Evolutionary conservation across 2,797 vertebrate genomes (phyloP), one percentile per base, ranked within the genome.

Genomic region (Tachyglossus aculeatus): DNA sequence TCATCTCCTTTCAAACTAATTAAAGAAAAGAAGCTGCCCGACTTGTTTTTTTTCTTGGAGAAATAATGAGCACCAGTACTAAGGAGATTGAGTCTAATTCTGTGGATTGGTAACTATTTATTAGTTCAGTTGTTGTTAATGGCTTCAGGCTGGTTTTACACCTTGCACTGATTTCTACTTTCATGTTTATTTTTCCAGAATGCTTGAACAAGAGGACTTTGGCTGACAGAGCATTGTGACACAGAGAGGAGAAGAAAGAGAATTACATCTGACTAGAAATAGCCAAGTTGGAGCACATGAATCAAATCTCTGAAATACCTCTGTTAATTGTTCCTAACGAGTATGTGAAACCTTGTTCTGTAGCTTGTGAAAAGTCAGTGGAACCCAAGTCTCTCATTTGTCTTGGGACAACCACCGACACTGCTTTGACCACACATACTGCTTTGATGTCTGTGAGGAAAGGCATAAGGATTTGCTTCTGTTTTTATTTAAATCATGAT

Each of bases 211-310:
- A 67, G 77, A 77, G 82, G 32, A 19, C 4, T 52, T 64, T 67
- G 67, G 59, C 65, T 67, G 40, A 75, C 33, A 69, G 51, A 71
- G 76, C 0, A 0, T 19, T 31, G 2, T 44, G 54, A 56, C 58
- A 32, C 45, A 71, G 63, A 86, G 68, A 79, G 29, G 79, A 48
- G 78, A 6, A 24, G 76, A 40, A 0, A 0, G 15, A 77, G 69
- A 76, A 81, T 40, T 37, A 77, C 45, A 54, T 37, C 34, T 67
- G 62, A 81, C 80, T 66, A 82, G 72, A 62, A 77, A 71, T 75
- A 69, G 61, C 70, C 87, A 36, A 77, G 72, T 78, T 61, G 56
- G 71, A 45, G 63, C 74, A 70, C 74, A 84, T 53, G 41, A 55
- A 78, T n/a, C 51, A 21, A 6, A n/a, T 15, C 24, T 60, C 29